Conservation (phyloP, 2,113 vertebrate species). For the Aphyosemion australe region DNA sequence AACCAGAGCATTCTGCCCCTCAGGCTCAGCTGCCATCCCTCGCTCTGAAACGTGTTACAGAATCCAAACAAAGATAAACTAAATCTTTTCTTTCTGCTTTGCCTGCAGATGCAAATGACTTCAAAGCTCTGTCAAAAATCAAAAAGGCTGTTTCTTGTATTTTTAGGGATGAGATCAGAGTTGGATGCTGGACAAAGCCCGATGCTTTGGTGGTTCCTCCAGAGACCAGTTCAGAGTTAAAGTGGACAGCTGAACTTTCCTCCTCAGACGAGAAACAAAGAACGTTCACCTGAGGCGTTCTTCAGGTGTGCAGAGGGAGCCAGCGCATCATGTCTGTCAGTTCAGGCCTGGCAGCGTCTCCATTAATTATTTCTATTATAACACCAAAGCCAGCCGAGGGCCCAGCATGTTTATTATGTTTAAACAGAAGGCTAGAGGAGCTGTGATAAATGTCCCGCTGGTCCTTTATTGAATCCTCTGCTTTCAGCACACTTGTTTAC, state of each 20-base stretch:
- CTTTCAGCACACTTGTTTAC: constrained; percentile 46
- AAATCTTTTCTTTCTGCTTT: constrained; percentile 44
- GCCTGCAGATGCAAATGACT: constrained; percentile 70
- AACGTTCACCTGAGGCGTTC: constrained; percentile 21
- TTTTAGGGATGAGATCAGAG: constrained; percentile 40
- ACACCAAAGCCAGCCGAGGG: constrained; percentile 59
- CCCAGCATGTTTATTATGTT: constrained; percentile 29
- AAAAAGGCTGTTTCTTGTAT: constrained; percentile 34
- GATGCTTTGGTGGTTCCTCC: constrained; percentile 42
- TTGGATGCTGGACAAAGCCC: constrained; percentile 37
- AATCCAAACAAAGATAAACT: no score
- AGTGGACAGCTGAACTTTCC: constrained; percentile 47
- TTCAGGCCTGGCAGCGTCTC: constrained; percentile 15
- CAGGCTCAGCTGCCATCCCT: no score
- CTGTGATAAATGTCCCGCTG: constrained; percentile 52
- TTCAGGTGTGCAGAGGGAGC: constrained; percentile 16
- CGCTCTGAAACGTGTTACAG: no score
- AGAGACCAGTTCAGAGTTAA: constrained; percentile 61
- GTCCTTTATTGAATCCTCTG: constrained; percentile 55
- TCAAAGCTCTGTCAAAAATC: constrained; percentile 64
- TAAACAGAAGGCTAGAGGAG: constrained; percentile 38
- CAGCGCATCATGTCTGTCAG: constrained; percentile 25
- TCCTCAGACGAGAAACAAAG: constrained; percentile 13
- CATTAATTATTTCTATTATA: constrained; percentile 52
- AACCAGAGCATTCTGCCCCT: no score